Base-by-base conservation (phyloP, 2,797 vertebrate genomes). In the Acipenser ruthenus region DNA sequence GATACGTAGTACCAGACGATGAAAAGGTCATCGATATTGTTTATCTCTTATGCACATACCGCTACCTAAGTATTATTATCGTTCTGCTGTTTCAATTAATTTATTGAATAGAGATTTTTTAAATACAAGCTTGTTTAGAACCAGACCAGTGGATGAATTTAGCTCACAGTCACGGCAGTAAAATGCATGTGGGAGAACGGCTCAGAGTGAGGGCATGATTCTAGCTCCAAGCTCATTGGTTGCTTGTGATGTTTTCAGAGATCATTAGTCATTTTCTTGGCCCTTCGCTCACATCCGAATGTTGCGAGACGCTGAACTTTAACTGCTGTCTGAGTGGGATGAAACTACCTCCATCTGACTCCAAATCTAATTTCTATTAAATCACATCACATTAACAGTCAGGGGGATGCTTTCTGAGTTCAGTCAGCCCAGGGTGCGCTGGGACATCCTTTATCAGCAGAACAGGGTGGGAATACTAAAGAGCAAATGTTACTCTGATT, bases 271-370 rank as follows among this genome's bases (percentile, higher is more conserved):
- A 13, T 60, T 12, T 49, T 18, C 7, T 9, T 49, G 51, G 10
- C 7, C 49, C 18, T 15, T 53, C 60, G 52, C 60, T 67, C 66
- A 62, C 58, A 50, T 56, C 10, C 18, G 10, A 52, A n/a, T 37
- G 9, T 0, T 49, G 49, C 15, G 7, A 11, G 47, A 15, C 23
- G 2, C 23, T 37, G 23, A 37, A 7, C 13, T 58, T 10, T 47
- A 65, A 4, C 37, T 58, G 64, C 10, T 18, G 56, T 65, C 37
- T 50, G 47, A 13, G 47, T 7, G 37, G n/a, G 37, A 49, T 56
- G 6, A 55, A 65, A 56, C 18, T 18, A 37, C 64, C 52, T 65
- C 64, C 52, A 58, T 18, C 49, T 61, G 59, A 13, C 50, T 61
- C 15, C 10, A 23, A 37, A 61, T 61, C 18, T 23, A 52, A 6